Percentiles rank a stretch among this genome's conserved stretches.
phyloP scores from a whole-genome alignment of 2,888 invertebrate species.

The Oscheius sp. region DNA sequence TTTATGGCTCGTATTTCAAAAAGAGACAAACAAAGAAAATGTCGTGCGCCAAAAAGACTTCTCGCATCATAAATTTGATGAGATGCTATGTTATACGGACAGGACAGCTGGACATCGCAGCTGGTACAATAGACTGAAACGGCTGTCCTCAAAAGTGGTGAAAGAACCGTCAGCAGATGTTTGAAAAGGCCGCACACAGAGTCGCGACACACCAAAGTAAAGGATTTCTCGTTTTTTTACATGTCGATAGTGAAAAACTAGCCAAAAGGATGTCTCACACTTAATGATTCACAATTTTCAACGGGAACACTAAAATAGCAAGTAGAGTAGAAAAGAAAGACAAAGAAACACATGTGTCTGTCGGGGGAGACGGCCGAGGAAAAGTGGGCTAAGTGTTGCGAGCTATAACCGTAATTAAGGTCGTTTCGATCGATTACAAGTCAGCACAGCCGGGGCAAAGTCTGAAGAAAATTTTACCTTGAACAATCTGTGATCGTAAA shows the following conservation, averaged over 20 bases:
- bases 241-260: neutral
- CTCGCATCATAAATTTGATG: neutral
- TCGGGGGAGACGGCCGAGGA: neutral
- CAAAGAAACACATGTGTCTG: slow-evolving; percentile 24
- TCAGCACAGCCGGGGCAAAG: neutral
- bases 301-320: no score
- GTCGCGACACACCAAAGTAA: neutral
- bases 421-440: slow-evolving; percentile 11
- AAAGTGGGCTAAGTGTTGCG: slow-evolving; percentile 25
- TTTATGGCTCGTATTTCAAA: no score
- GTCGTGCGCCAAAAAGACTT: neutral
- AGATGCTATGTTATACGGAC: neutral
- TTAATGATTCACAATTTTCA: no score
- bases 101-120: slow-evolving; percentile 21
- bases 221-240: neutral
- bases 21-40: neutral
- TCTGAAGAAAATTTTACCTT: neutral
- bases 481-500: no score
- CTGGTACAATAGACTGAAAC: neutral
- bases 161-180: slow-evolving; percentile 17
- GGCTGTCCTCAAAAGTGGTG: slow-evolving; percentile 3
- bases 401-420: slow-evolving; percentile 13
- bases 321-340: neutral
- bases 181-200: slow-evolving; percentile 9
- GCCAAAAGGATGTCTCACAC: no score